phyloP scores from a whole-genome alignment of 1,140 invertebrate species.

The Alviniconcha marisindica region DNA sequence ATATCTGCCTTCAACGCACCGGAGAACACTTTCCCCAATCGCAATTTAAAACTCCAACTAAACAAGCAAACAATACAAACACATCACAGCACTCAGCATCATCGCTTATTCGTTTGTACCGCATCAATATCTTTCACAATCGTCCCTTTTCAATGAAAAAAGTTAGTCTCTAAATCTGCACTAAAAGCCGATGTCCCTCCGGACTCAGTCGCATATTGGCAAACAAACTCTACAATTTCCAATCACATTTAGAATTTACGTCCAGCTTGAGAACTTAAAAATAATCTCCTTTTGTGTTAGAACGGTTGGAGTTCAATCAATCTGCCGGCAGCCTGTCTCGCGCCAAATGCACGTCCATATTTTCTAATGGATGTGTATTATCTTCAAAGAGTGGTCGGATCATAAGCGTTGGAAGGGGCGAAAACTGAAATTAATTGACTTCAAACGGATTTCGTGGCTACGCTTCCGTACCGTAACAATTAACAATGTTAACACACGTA shows the following conservation, averaged over 20 bases:
- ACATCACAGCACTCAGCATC: not conserved
- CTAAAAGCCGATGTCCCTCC: not conserved
- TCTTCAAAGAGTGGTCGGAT: no score
- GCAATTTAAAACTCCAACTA: no score
- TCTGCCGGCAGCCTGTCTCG: not conserved
- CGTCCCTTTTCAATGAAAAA: slow-evolving; percentile 10
- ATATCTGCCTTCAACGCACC: not conserved
- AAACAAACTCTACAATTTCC: slow-evolving; percentile 4
- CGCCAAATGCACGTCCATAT: no score
- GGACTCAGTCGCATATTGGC: not conserved
- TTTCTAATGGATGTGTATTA: no score
- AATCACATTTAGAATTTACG: not conserved
- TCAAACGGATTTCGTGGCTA: no score
- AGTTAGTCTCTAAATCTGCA: not conserved
- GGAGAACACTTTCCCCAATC: not conserved
- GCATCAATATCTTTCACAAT: slow-evolving; percentile 27
- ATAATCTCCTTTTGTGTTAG: not conserved
- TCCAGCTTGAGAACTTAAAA: not conserved
- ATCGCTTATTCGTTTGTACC: not conserved
- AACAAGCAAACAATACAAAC: no score
- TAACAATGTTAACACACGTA: no score
- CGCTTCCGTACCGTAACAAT: no score
- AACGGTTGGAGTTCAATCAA: not conserved
- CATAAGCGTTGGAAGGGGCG: no score
- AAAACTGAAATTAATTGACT: no score